phyloP scores from a whole-genome alignment of 2,888 invertebrate species.

The Apodemia hepburni region DNA sequence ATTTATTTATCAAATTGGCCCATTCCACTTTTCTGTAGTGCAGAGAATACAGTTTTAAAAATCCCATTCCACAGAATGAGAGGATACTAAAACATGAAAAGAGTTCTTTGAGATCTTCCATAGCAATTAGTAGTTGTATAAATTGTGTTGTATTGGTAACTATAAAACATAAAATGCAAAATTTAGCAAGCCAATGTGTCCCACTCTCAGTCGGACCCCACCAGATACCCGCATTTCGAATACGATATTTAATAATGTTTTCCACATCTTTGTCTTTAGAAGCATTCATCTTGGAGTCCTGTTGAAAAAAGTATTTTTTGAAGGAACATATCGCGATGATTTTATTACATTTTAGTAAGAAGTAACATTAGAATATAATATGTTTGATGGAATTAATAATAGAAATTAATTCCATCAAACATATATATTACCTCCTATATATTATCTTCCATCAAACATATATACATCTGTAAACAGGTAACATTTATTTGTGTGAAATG shows the following conservation, averaged over 20 bases:
- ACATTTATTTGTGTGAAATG: no score
- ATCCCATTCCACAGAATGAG: slow-evolving; percentile 54
- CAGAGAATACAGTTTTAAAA: slow-evolving; percentile 50
- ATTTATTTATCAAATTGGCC: slow-evolving; percentile 41
- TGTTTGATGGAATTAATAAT: no score
- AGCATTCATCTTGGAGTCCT: not conserved
- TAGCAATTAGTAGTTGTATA: slow-evolving; percentile 40
- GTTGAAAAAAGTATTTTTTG: not conserved
- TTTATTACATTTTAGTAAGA: no score
- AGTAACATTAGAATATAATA: no score
- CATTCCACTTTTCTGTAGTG: slow-evolving; percentile 38
- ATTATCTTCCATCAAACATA: no score
- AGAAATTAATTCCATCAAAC: no score
- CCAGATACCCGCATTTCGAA: slow-evolving; percentile 41
- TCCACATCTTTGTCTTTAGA: not conserved
- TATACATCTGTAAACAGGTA: no score
- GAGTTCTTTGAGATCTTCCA: slow-evolving; percentile 42
- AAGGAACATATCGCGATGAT: no score
- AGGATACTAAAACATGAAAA: slow-evolving; percentile 57
- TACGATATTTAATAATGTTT: slow-evolving; percentile 27
- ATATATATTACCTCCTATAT: no score
- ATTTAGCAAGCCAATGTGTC: slow-evolving; percentile 38
- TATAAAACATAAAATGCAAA: slow-evolving; percentile 42
- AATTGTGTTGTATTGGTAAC: slow-evolving; percentile 42
- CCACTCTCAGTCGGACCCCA: slow-evolving; percentile 27